Conservation (phyloP, 2,888 invertebrate species). For the Sarcophaga variegata region DNA sequence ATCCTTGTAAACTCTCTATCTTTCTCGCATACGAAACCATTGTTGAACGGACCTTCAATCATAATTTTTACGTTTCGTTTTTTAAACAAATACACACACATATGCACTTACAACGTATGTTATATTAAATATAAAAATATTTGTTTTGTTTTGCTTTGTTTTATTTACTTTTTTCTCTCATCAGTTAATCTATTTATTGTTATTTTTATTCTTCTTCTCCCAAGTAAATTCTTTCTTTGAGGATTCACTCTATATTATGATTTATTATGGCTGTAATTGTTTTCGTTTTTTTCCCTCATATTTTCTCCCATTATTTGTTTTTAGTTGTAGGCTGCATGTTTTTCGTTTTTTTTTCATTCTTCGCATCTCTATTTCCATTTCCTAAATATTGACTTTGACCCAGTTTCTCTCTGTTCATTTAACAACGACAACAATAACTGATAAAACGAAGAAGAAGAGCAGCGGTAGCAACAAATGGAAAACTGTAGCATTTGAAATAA, state of each 20-base stretch:
- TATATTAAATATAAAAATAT: neutral
- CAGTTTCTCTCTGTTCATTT: conserved; percentile 61
- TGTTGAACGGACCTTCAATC: conserved; percentile 18
- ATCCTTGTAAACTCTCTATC: conserved; percentile 36
- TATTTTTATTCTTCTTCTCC: neutral
- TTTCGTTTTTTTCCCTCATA: neutral
- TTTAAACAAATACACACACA: neutral
- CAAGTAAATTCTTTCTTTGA: neutral
- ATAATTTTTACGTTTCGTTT: neutral
- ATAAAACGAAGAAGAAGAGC: neutral
- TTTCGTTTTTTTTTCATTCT: neutral
- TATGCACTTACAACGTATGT: neutral
- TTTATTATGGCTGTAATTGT: neutral
- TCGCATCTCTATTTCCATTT: conserved; percentile 59
- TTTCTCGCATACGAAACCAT: neutral
- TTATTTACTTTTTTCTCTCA: conserved; percentile 13
- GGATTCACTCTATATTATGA: conserved; percentile 3
- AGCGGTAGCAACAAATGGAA: conserved; percentile 52
- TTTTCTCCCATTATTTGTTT: conserved; percentile 29
- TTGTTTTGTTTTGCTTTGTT: neutral
- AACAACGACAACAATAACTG: conserved; percentile 49
- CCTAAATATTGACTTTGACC: conserved; percentile 70
- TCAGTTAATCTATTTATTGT: neutral
- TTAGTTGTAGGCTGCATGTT: conserved; percentile 27
- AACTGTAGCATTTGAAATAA: neutral